A percentile compares a stretch with the other conserved stretches of the same genome.
Conservation (phyloP, 2,888 invertebrate species). For the Himalopsyche kuldschensis region DNA sequence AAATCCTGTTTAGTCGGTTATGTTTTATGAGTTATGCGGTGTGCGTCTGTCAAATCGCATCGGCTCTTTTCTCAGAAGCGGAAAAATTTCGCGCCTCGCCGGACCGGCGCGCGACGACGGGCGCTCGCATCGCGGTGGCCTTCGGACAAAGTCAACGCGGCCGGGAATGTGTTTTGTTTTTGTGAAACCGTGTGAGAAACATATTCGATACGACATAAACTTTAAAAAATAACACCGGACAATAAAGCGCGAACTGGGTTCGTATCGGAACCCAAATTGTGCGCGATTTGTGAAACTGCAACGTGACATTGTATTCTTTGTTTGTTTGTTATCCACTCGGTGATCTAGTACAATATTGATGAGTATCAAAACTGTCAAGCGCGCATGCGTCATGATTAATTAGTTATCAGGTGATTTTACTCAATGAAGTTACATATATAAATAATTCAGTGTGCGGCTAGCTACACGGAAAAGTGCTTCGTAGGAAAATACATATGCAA, state of each 20-base stretch:
- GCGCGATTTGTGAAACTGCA: not conserved
- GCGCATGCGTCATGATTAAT: not conserved
- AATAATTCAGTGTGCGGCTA: not conserved
- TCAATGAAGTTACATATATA: not conserved
- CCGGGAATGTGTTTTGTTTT: not conserved
- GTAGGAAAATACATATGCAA: not conserved
- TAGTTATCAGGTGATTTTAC: not conserved
- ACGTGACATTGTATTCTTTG: not conserved
- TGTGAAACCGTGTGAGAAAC: not conserved
- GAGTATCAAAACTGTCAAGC: not conserved
- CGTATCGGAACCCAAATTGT: too few species aligned
- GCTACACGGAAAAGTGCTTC: not conserved
- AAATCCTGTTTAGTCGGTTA: slow-evolving; percentile 35
- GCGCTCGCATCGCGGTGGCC: not conserved
- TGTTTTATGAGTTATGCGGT: slow-evolving; percentile 29
- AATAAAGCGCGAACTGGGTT: not conserved
- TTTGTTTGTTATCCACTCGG: not conserved
- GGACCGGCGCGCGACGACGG: not conserved
- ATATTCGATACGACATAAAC: not conserved
- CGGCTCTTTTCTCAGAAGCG: slow-evolving; percentile 1
- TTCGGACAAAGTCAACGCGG: not conserved
- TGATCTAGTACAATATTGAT: not conserved
- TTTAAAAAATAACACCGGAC: not conserved
- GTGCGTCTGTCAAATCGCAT: slow-evolving; percentile 22
- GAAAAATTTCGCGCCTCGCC: slow-evolving; percentile 13